phyloP scores from a whole-genome alignment of 2,888 invertebrate species.

The Pemphredon lugubris region DNA sequence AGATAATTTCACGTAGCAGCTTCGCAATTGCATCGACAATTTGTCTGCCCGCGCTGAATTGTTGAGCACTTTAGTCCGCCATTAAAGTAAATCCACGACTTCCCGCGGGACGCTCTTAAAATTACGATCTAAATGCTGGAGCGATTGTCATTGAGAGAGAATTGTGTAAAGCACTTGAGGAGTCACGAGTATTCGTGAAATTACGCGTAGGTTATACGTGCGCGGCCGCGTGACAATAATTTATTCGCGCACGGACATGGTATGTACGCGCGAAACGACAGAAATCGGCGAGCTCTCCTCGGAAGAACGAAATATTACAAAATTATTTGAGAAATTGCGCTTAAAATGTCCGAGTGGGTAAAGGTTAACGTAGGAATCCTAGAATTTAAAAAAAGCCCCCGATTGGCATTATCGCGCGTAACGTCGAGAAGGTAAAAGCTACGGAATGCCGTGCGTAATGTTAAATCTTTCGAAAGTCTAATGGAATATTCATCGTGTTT shows the following conservation, averaged over 20 bases:
- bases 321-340: no score
- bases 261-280: conserved; percentile 37
- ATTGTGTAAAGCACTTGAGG: conserved; percentile 69
- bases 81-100: neutral
- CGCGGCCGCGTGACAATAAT: neutral
- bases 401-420: no score
- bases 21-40: neutral
- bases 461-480: no score
- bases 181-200: conserved; percentile 30
- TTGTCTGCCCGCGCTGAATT: no score
- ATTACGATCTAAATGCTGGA: conserved; percentile 35
- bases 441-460: no score
- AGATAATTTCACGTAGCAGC: no score
- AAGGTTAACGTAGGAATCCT: no score
- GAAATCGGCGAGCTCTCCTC: neutral
- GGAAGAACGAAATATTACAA: no score
- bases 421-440: no score
- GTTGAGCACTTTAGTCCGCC: conserved; percentile 1
- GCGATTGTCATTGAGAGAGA: conserved; percentile 68
- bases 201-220: conserved; percentile 7
- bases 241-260: conserved; percentile 31
- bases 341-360: no score
- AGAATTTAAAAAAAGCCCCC: no score
- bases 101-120: conserved; percentile 29
- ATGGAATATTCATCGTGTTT: no score